phyloP scores from a whole-genome alignment of 2,888 invertebrate species.

The Synanthedon formicaeformis region DNA sequence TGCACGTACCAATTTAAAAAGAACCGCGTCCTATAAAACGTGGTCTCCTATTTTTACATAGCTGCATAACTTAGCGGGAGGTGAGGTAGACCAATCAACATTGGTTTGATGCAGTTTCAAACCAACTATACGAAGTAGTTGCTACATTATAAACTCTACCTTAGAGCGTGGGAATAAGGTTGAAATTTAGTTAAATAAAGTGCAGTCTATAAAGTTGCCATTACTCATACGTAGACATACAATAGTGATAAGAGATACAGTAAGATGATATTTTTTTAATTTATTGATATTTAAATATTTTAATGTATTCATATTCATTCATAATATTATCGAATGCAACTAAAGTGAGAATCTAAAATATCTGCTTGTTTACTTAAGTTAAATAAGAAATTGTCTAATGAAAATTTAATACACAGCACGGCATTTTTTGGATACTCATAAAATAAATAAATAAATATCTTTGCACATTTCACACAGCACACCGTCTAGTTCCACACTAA shows the following conservation, averaged over 20 bases:
- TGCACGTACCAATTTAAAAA: slow-evolving; percentile 18
- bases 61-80: slow-evolving; percentile 12
- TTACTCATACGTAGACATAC: slow-evolving; percentile 42
- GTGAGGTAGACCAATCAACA: slow-evolving; percentile 20
- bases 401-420: too few relatives aligned
- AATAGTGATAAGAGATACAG: slow-evolving; percentile 59
- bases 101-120: slow-evolving; percentile 15
- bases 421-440: too few relatives aligned
- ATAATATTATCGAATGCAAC: too few relatives aligned
- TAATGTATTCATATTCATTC: too few relatives aligned
- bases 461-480: too few relatives aligned
- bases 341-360: too few relatives aligned
- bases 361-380: too few relatives aligned
- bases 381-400: too few relatives aligned
- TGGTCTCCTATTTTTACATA: slow-evolving; percentile 10
- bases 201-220: slow-evolving; percentile 26
- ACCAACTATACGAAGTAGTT: slow-evolving; percentile 12
- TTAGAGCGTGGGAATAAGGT: slow-evolving; percentile 10
- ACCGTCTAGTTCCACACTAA: too few relatives aligned
- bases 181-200: slow-evolving; percentile 4
- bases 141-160: slow-evolving; percentile 7
- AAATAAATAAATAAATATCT: too few relatives aligned
- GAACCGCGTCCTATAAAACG: slow-evolving; percentile 23
- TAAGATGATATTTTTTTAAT: slow-evolving; percentile 13
- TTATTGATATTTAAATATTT: too few relatives aligned